Evolutionary conservation across 2,888 invertebrate species (phyloP), one percentile per base, ranked within the genome.

Genomic region (Pammene fasciana): DNA sequence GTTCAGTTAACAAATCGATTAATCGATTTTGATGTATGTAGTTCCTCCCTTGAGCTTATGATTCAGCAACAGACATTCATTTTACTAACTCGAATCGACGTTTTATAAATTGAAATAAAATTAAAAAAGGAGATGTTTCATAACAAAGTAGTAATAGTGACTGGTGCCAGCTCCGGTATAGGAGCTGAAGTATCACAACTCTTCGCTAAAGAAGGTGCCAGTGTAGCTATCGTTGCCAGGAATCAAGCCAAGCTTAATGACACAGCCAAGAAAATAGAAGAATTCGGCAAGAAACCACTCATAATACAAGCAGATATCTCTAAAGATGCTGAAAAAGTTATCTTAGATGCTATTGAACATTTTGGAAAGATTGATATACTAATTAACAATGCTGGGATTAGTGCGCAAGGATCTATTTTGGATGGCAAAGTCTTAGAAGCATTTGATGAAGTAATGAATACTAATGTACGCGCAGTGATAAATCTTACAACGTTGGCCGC

Each of bases 201-300:
- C 5, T 54, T 54, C n/a, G 54, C 54, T 7, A 54, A 54, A n/a
- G 54, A 54, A 54, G 54, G 54, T 54, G 54, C 54, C 54, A 54
- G 34, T 54, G 54, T 54, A 34, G 9, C 54, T 9, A 54, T 54
- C 7, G 54, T n/a, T 34, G 54, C 54, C 54, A 54, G 54, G 34
- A 54, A 54, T 34, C 34, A 0, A 8, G 34, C 34, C 7, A 54
- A 54, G n/a, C 34, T 54, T n/a, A 34, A 34, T 0, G 26, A 26
- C 10, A n/a, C 34, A 9, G 54, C 34, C 34, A 54, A 54, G 34
- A 34, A 54, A 34, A 54, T 54, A 8, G 54, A 54, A 54, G 34
- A 13, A 34, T 5, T 16, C 7, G 54, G 34, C n/a, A 34, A n/a
- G 8, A 54, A 54, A 54, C n/a, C 54, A 54, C 34, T 54, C 5